A percentile compares a stretch with the other conserved stretches of the same genome.
Evolutionary conservation across 2,888 invertebrate species (phyloP).

Genomic region (Calameuta filiformis): DNA sequence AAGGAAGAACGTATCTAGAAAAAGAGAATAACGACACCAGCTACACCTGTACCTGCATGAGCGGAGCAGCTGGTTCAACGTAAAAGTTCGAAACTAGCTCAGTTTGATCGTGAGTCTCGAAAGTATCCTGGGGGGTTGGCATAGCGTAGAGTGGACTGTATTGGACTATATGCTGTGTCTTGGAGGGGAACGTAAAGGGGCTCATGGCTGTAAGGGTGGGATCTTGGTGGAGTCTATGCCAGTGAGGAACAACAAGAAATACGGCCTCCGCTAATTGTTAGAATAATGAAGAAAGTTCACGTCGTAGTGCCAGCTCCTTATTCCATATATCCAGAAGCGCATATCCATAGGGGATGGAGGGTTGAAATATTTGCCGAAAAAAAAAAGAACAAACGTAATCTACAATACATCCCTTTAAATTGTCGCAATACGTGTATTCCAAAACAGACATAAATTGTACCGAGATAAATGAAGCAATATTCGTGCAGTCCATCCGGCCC

Average conservation of each 20-base stretch:
- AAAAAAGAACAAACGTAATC: neutral
- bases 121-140: neutral
- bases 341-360: neutral
- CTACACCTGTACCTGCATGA: neutral
- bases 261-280: constrained; percentile 43
- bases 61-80: neutral
- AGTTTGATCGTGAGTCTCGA: neutral
- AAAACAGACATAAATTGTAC: neutral
- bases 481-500: neutral
- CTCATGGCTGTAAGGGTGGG: neutral
- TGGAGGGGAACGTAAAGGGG: neutral
- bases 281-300: constrained; percentile 49
- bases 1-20: neutral
- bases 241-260: constrained; percentile 36
- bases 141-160: neutral
- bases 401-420: neutral
- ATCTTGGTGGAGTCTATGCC: neutral
- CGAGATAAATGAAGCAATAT: neutral
- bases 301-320: neutral
- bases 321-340: neutral
- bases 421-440: neutral
- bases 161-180: neutral
- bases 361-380: neutral
- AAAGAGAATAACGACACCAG: neutral
- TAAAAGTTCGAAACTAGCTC: neutral